Evolutionary conservation across 2,888 invertebrate species (phyloP).

Genomic region (Chaitophorus viminalis): DNA sequence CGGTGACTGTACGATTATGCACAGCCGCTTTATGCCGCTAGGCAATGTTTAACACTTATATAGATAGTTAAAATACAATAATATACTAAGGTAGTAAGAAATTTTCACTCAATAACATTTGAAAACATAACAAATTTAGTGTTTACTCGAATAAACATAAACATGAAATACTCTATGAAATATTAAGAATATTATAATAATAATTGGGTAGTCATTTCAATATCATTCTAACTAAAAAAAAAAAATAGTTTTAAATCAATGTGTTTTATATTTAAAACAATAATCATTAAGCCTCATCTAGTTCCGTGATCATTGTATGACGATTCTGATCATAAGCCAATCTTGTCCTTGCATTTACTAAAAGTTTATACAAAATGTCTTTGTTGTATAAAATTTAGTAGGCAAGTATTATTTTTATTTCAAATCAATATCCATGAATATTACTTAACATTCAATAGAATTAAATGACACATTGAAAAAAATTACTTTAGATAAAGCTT

Average conservation of each 20-base stretch:
- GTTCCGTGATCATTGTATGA: constrained; percentile 38
- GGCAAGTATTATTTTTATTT: constrained; percentile 29
- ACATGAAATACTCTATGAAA: too few species aligned
- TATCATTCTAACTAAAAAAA: too few species aligned
- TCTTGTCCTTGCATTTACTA: constrained; percentile 27
- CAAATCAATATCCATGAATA: background rate
- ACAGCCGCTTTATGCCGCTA: too few species aligned
- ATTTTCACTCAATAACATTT: too few species aligned
- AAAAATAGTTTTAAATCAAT: constrained; percentile 68
- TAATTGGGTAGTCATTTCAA: too few species aligned
- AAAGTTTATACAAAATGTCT: constrained; percentile 7
- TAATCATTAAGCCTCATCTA: constrained; percentile 25
- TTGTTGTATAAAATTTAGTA: constrained; percentile 20
- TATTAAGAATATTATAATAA: too few species aligned
- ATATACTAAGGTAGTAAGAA: too few species aligned
- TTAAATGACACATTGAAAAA: background rate
- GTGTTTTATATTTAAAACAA: background rate
- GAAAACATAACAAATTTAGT: too few species aligned
- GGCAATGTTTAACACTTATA: too few species aligned
- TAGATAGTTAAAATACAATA: too few species aligned
- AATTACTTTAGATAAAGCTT: constrained; percentile 27
- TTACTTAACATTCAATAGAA: constrained; percentile 1
- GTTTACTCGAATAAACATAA: too few species aligned
- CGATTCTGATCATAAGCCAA: background rate
- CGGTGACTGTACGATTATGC: too few species aligned